Evolutionary conservation across 2,113 vertebrate species (phyloP).

Genomic region (Notothenia coriiceps): DNA sequence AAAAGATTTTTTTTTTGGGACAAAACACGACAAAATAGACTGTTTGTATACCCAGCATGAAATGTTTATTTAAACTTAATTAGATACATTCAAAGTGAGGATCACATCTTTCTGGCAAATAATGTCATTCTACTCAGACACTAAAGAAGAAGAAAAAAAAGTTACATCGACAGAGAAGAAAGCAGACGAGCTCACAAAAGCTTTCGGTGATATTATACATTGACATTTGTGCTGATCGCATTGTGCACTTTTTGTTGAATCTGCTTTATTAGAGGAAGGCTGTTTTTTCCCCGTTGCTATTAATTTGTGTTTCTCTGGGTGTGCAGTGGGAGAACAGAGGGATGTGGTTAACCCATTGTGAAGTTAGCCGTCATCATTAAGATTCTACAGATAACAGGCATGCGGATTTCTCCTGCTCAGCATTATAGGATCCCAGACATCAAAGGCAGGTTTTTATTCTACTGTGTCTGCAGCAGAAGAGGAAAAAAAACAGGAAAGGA

Average conservation of each 20-base stretch:
- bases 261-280: slow-evolving; percentile 77
- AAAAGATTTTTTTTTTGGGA: slow-evolving; percentile 8
- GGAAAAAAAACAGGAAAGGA: slow-evolving; percentile 46
- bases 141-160: slow-evolving; percentile 45
- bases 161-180: slow-evolving; percentile 58
- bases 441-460: slow-evolving; percentile 79
- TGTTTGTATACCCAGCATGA: slow-evolving; percentile 21
- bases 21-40: slow-evolving; percentile 33
- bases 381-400: slow-evolving; percentile 83
- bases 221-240: slow-evolving; percentile 83
- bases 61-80: slow-evolving; percentile 31
- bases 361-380: slow-evolving; percentile 84
- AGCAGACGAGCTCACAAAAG: slow-evolving; percentile 68
- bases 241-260: slow-evolving; percentile 80
- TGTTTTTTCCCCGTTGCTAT: slow-evolving; percentile 67
- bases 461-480: slow-evolving; percentile 68
- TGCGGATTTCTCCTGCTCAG: slow-evolving; percentile 81
- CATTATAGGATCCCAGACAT: slow-evolving; percentile 83
- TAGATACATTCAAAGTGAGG: slow-evolving; percentile 28
- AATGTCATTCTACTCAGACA: slow-evolving; percentile 46
- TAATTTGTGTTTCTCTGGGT: slow-evolving; percentile 80
- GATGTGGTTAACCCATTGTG: slow-evolving; percentile 80
- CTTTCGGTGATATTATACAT: slow-evolving; percentile 71
- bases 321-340: slow-evolving; percentile 74
- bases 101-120: slow-evolving; percentile 45